Evolutionary conservation across 2,113 vertebrate genomes (phyloP).

Genomic region (Erythrocercus mccallii): DNA sequence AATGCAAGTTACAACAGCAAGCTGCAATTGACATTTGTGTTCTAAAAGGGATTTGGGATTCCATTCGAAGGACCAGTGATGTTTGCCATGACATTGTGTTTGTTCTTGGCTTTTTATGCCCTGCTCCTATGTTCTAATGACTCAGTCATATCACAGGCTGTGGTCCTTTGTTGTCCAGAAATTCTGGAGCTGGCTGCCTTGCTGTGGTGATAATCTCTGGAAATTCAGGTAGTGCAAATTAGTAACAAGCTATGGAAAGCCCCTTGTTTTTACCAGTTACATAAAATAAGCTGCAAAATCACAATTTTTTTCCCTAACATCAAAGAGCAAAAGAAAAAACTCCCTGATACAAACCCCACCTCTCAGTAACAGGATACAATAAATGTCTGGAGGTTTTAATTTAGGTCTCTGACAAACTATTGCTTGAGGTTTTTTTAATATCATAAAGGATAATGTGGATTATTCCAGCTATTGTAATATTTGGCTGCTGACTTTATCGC

Average conservation of each 20-base stretch:
- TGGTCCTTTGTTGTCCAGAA: neutral
- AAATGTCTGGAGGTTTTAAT: neutral
- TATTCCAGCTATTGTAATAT: neutral
- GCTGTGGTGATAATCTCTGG: neutral
- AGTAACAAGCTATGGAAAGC: neutral
- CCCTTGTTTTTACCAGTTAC: neutral
- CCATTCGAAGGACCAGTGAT: neutral
- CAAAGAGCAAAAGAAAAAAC: neutral
- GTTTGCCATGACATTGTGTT: neutral
- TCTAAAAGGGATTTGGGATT: neutral
- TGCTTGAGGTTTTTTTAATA: neutral
- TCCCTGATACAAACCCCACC: neutral
- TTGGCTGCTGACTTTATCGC: neutral
- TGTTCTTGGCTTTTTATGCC: neutral
- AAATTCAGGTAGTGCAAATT: neutral
- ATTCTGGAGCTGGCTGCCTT: neutral
- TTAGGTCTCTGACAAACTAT: neutral
- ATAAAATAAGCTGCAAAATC: neutral
- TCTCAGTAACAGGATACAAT: fast-evolving
- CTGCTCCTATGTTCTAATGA: neutral
- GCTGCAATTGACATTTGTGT: neutral
- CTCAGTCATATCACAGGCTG: neutral
- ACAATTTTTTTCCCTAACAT: neutral
- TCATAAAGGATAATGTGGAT: neutral
- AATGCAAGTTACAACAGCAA: neutral